Evolutionary conservation across 2,113 vertebrate genomes (phyloP).

Genomic region (Prunella fulvescens): DNA sequence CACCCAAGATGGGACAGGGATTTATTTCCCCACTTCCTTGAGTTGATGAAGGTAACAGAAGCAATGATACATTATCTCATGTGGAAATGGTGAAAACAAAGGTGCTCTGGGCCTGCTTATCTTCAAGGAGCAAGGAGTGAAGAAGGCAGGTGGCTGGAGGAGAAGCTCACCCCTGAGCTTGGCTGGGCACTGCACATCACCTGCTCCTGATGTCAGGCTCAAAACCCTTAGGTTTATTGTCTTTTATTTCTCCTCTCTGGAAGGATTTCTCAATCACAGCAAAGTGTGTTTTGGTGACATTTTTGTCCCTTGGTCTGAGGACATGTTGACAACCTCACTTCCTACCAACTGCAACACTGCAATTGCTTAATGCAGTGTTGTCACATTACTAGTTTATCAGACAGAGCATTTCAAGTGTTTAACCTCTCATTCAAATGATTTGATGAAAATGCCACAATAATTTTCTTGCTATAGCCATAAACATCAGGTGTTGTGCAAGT

Average conservation of each 20-base stretch:
- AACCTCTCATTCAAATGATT: background rate
- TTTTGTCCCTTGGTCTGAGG: background rate
- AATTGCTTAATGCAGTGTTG: background rate
- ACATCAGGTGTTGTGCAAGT: background rate
- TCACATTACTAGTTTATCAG: background rate
- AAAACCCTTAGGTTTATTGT: background rate
- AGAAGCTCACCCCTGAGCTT: background rate
- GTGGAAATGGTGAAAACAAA: background rate
- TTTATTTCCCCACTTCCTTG: background rate
- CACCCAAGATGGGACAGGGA: rapidly evolving
- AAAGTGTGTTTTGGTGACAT: background rate
- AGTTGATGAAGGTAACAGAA: background rate
- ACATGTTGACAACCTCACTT: background rate
- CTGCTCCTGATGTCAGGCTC: background rate
- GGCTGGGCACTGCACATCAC: background rate
- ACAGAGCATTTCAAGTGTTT: background rate
- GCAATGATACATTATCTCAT: background rate
- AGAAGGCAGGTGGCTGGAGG: background rate
- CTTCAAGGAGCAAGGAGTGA: background rate
- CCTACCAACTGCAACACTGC: background rate
- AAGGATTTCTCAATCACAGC: background rate
- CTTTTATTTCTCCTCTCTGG: background rate
- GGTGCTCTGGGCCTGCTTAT: background rate
- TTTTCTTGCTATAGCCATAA: background rate
- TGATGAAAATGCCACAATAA: background rate